Conservation (phyloP, 2,888 invertebrate species). For the Steromphala cineraria region DNA sequence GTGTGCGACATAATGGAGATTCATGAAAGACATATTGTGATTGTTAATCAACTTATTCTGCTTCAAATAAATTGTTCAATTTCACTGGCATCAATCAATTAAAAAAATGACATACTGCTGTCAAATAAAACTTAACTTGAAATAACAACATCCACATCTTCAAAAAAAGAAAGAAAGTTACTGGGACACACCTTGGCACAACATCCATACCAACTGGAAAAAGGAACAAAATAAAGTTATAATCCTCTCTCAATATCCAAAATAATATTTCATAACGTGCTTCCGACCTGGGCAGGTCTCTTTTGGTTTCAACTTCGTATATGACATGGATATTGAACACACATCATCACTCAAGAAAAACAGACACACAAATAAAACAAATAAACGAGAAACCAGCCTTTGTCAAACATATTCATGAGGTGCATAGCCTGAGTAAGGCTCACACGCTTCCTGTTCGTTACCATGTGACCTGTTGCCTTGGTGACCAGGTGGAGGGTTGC, state of each 20-base stretch:
- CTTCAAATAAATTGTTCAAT: background rate
- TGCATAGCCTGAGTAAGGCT: constrained; percentile 10
- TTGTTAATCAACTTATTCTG: background rate
- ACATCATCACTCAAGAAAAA: constrained; percentile 3
- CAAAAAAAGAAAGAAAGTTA: background rate
- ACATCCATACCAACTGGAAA: background rate
- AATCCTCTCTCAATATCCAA: background rate
- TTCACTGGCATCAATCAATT: constrained; percentile 12
- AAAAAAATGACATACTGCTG: background rate
- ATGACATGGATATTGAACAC: too few relatives aligned
- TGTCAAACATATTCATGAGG: constrained; percentile 27
- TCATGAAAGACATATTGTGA: constrained; percentile 13
- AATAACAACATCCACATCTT: background rate
- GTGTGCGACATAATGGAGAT: constrained; percentile 7
- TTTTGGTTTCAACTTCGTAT: too few relatives aligned
- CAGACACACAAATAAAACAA: constrained; percentile 8
- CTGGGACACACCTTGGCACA: background rate
- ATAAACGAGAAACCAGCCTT: background rate
- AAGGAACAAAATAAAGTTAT: background rate
- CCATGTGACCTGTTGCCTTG: background rate
- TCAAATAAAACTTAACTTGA: background rate
- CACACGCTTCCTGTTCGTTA: background rate
- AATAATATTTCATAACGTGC: background rate
- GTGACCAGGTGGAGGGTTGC: background rate
- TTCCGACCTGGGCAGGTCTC: too few relatives aligned